Base-by-base conservation (phyloP, 2,113 vertebrate genomes). In the Balaeniceps rex region DNA sequence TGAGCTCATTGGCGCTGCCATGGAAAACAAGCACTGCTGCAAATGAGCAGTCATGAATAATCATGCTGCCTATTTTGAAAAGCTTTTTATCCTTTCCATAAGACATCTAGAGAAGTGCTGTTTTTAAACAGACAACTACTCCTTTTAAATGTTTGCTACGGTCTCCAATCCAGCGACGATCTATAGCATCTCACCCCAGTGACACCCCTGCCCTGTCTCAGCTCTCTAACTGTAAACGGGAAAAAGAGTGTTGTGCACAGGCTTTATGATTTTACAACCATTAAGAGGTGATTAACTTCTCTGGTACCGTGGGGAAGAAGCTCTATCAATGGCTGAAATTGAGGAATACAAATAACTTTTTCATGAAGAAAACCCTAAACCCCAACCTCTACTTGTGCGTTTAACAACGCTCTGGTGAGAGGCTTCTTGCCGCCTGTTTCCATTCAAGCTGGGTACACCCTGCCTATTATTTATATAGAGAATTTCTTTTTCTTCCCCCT, bases 1-100 rank as follows among this genome's bases (percentile, higher is more conserved):
- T 94, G 96, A 97, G 78, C 58, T 94, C 83, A 74, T 91, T 3
- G 4, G 33, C 1, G 9, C 93, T 95, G 91, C 87, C 89, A 28
- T 83, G 95, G 94, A 83, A 94, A 95, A 88, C 87, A 87, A 87
- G 84, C 8, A 0, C 81, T 91, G 93, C 91, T 74, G 78, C 89
- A 86, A 95, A 90, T 19, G 82, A 93, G 70, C 26, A 90, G 91
- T 95, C 89, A 95, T 94, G 94, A 95, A 95, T 94, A 95, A 97
- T 95, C 95, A 94, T 82, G 69, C 70, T 89, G 95, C 66, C 70
- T 97, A 23, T 94, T 97, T 94, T 94, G 87, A 95, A 97, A 95
- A 91, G 87, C 91, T 95, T 85, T 92, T 94, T 74, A 69, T 95
- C 74, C 89, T 91, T 66, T 64, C 66, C 54, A 3, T 28, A 61